Evolutionary conservation across 2,888 invertebrate species (phyloP), one percentile per base, ranked within the genome.

Genomic region (Dynastes tityus): DNA sequence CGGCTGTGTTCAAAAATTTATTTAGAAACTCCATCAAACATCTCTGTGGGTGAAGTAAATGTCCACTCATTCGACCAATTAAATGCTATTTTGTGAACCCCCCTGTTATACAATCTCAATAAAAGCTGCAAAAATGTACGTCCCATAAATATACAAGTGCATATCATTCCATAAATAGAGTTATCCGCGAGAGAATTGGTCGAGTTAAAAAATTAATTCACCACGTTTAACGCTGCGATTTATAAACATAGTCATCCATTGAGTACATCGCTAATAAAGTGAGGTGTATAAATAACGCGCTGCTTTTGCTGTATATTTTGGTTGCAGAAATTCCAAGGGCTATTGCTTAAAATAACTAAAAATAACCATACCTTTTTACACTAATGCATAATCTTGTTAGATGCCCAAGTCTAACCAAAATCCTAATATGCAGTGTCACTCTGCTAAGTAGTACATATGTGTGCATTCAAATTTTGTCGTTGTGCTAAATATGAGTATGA

Each of bases 171-270:
- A 22, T 58, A 58, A 16, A 58, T 58, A 58, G 55, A 8, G 16
- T 9, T n/a, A 1, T 32, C 11, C 8, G 27, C 11, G 3, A 11
- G 29, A 6, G 22, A 16, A 13, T 68, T 51, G 51, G 6, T 29
- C 2, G 13, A 40, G 27, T 68, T n/a, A 51, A 6, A 29, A 68
- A 29, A 49, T 45, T 27, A 68, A 49, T 68, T 49, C 29, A 6
- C 2, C 49, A 45, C 16, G 22, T 49, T 68, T 29, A 68, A n/a
- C 29, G 68, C 27, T 68, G 16, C 68, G 22, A 51, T 68, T 68
- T 27, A 51, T 68, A 68, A 68, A 53, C 49, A 51, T 51, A 51
- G 27, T 1, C 27, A 27, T 68, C 29, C 49, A 49, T 51, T 51
- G 49, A 29, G 49, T n/a, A 2, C 9, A 22, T 2, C 49, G 22